Conservation (phyloP, 1,140 invertebrate genomes). For the Drosophila littoralis region DNA sequence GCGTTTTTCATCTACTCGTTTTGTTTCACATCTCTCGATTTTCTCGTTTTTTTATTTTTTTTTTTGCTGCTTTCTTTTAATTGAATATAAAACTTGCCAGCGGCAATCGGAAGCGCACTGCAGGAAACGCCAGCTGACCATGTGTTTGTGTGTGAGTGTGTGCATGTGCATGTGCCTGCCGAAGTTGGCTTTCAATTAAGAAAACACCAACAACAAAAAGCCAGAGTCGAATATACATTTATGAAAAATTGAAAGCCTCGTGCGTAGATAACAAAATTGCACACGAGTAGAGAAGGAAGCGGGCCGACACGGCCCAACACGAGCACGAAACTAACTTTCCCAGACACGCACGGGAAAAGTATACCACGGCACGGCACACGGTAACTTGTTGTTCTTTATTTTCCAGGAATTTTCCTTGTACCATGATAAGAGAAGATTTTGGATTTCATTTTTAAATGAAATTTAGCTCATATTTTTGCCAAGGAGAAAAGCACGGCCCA, state of each 20-base stretch:
- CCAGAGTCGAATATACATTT: conserved; percentile 46
- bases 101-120: conserved; percentile 78
- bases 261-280: conserved; percentile 45
- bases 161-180: conserved; percentile 25
- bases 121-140: conserved; percentile 74
- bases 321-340: too few species aligned
- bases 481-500: too few species aligned
- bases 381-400: too few species aligned
- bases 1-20: conserved; percentile 20
- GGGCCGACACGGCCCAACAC: too few species aligned
- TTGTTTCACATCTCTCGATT: conserved; percentile 23
- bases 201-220: conserved; percentile 63
- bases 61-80: conserved; percentile 64
- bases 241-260: conserved; percentile 48
- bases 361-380: too few species aligned
- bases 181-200: conserved; percentile 80
- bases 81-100: conserved; percentile 81
- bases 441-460: too few species aligned
- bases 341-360: too few species aligned
- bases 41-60: conserved; percentile 37
- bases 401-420: too few species aligned
- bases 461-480: too few species aligned
- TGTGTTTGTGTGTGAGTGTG: conserved; percentile 42
- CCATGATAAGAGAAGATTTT: too few species aligned
- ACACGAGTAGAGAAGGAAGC: neutral